Base-by-base conservation (phyloP, 1,140 invertebrate species). In the Muscidifurax raptorellus region DNA sequence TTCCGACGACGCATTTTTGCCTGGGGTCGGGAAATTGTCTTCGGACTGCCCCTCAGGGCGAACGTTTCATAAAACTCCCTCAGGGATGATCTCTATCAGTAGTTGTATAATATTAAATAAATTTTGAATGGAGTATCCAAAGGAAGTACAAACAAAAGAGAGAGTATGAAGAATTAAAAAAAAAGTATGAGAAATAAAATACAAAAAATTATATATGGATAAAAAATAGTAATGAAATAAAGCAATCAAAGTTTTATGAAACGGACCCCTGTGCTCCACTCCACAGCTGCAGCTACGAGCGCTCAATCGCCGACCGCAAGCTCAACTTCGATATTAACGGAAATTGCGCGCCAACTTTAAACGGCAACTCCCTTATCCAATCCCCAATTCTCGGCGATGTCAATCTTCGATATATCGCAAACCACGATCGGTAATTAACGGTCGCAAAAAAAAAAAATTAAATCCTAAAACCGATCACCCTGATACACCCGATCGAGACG, bases 1-100 rank as follows among this genome's bases (percentile, higher is more conserved):
- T 90, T 90, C 0, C 87, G 86, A 40, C 89, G 90, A 80, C 88
- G 88, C 89, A 90, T 90, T 88, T 89, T 90, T 67, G 64, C 80
- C 75, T 75, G 67, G 47, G 76, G 30, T 80, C 66, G 84, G 30
- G 77, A 86, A 87, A 90, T 88, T 87, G 66, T 87, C 82, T 13
- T 77, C 44, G 75, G 59, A 15, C 22, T 44, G 47, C 81, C n/a
- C 75, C 12, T 59, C 44, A 64, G 75, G 75, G 44, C 44, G 27
- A 77, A 47, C 18, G 27, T 77, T 30, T 64, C 15, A 52, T 64
- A 52, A 77, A 64, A 77, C 25, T 69, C 28, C 25, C 28, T 27
- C 10, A 18, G 12, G 44, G 44, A 69, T 2, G 32, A 0, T 12
- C 76, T 28, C 13, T n/a, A 64, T n/a, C n/a, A n/a, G n/a, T 12